Evolutionary conservation across 2,113 vertebrate species (phyloP), one percentile per base, ranked within the genome.

Genomic region (Neoarius graeffei): DNA sequence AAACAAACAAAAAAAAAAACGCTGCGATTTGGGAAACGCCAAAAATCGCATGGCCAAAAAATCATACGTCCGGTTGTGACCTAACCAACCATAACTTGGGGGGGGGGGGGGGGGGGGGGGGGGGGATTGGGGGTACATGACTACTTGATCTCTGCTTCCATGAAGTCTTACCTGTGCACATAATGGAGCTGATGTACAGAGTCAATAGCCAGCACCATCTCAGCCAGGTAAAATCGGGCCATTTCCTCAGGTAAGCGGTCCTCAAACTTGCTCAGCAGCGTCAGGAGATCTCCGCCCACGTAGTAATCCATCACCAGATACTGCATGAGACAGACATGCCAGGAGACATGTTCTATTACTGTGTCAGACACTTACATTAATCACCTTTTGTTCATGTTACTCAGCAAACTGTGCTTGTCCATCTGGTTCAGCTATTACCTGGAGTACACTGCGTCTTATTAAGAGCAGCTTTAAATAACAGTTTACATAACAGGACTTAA

Each of bases 291-390:
- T 57, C 98, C 98, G 83, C 98, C 98, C 93, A 99, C 98, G 8
- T 99, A 99, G 94, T 99, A 99, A 96, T 99, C 98, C 98, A 99
- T 99, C 92, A 99, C 98, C 92, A 99, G 96, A 95, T 99, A 99
- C 98, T 99, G 20, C 0, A 20, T 88, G 85, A 81, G 2, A 90
- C 6, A 76, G 48, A 6, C 54, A 71, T 74, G 71, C 30, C 50
- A 69, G 48, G 19, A 88, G n/a, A 50, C 50, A 73, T 80, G 67
- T 67, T 86, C 81, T 27, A 86, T 35, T 52, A 81, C 64, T 19
- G 20, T 57, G 10, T 57, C 25, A 57, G 35, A 86, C 48, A n/a
- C 8, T 56, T 57, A 87, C 30, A 87, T 19, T 73, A 7, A 50
- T 4, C n/a, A 71, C 9, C 79, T 73, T 71, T 81, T 81, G 27